phyloP scores from a whole-genome alignment of 2,797 vertebrate genomes.

The Chrysocyon brachyurus region DNA sequence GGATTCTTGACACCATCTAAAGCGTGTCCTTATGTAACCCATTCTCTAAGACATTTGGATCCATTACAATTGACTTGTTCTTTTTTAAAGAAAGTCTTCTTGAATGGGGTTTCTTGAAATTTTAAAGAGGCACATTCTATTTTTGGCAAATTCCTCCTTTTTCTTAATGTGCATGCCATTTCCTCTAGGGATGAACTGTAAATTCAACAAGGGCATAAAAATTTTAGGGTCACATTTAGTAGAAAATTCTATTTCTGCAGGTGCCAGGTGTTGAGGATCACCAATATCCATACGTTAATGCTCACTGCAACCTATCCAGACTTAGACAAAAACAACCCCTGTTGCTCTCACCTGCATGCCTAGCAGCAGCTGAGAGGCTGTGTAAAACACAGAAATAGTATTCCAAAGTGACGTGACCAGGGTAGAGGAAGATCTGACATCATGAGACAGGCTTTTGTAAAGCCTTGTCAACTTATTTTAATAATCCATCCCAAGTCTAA shows the following conservation, averaged over 20 bases:
- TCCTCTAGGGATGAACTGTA: constrained; percentile 17
- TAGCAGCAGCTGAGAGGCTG: neutral
- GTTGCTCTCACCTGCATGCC: neutral
- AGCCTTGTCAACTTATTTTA: neutral
- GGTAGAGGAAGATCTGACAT: neutral
- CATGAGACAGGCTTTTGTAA: neutral
- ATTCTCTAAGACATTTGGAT: neutral
- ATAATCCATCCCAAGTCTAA: neutral
- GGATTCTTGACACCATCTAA: neutral
- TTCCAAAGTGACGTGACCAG: neutral
- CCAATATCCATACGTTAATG: neutral
- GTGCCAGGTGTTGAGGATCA: constrained; percentile 42
- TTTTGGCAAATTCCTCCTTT: neutral
- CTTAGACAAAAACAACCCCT: neutral
- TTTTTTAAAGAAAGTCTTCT: neutral
- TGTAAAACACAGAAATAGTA: neutral
- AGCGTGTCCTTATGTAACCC: neutral
- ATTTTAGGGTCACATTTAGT: constrained; percentile 18
- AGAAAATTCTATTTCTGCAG: constrained; percentile 47
- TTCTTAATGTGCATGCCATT: neutral
- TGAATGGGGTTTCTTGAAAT: neutral
- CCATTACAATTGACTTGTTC: neutral
- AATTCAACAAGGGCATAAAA: constrained; percentile 40
- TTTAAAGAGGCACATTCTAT: neutral
- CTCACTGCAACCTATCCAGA: neutral